Percentiles rank a stretch among this genome's conserved stretches.
phyloP scores from a whole-genome alignment of 2,888 invertebrate genomes.

The Sussaba pulchella region DNA sequence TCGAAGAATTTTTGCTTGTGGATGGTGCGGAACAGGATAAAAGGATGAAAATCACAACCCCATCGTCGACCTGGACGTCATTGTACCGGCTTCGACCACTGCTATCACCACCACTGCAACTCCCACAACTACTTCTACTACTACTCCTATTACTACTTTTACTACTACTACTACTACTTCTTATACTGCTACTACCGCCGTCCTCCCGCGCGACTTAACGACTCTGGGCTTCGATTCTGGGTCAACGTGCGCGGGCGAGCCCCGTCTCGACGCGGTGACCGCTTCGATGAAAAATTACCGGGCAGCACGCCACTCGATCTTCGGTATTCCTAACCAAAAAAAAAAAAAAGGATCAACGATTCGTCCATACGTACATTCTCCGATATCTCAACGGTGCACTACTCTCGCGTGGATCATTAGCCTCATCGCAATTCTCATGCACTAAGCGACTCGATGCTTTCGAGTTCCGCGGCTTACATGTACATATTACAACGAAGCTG shows the following conservation, averaged over 20 bases:
- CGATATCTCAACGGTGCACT: constrained; percentile 10
- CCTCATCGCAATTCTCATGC: constrained; percentile 50
- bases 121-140: constrained; percentile 1
- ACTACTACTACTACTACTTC: neutral
- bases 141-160: neutral
- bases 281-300: constrained; percentile 54
- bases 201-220: constrained; percentile 39
- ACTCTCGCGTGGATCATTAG: constrained; percentile 50
- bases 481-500: neutral
- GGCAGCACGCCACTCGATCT: constrained; percentile 56
- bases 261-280: constrained; percentile 16
- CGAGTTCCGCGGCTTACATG: neutral
- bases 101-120: neutral
- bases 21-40: constrained; percentile 53
- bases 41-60: constrained; percentile 38
- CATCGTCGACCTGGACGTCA: constrained; percentile 38
- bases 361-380: constrained; percentile 21
- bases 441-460: constrained; percentile 10
- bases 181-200: neutral
- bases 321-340: constrained; percentile 35
- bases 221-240: constrained; percentile 59
- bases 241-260: constrained; percentile 47
- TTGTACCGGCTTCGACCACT: constrained; percentile 29
- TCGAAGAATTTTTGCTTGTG: constrained; percentile 44
- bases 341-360: constrained; percentile 48